Evolutionary conservation across 2,797 vertebrate genomes (phyloP), one percentile per base, ranked within the genome.

Genomic region (Labeo calbasu): DNA sequence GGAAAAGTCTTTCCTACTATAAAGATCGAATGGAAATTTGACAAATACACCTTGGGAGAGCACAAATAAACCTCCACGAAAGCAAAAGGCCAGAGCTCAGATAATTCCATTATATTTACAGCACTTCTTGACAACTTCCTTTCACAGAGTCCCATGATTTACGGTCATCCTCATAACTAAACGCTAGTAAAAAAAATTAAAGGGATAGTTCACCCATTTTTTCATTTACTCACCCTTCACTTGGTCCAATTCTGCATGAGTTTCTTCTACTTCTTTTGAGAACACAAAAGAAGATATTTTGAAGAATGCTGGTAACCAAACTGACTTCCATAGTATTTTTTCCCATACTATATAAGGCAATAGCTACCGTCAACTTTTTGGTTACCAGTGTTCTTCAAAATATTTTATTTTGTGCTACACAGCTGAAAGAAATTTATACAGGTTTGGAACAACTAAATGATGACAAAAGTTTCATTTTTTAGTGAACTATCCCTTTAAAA

Each of bases 61-160:
- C 21, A 72, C 70, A 82, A 63, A 63, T 65, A 75, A 65, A 32
- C 71, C 59, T 82, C 59, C 57, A 82, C 14, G 3, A 53, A 82
- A 65, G n/a, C 14, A 19, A 75, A 82, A 55, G 81, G 71, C 71
- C 81, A 76, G 46, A 82, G 81, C 28, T 82, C 81, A 75, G 57
- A 75, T 73, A 65, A 63, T 63, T 75, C 59, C 14, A 76, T 76
- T 82, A 76, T 73, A 76, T 76, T 75, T 66, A 66, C 72, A 76
- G 71, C 81, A 53, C 46, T 6, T 75, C 59, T 82, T 68, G 63
- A 32, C 48, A 68, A 68, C 77, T 79, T 51, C 28, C 48, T 65
- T 65, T 17, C 25, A 51, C 48, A 55, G 13, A 81, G 21, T 43
- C n/a, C 13, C 5, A 61, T 3, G 59, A 82, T 55, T 55, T 76